Evolutionary conservation across 1,140 invertebrate species (phyloP).

Genomic region (Halotydeus destructor): DNA sequence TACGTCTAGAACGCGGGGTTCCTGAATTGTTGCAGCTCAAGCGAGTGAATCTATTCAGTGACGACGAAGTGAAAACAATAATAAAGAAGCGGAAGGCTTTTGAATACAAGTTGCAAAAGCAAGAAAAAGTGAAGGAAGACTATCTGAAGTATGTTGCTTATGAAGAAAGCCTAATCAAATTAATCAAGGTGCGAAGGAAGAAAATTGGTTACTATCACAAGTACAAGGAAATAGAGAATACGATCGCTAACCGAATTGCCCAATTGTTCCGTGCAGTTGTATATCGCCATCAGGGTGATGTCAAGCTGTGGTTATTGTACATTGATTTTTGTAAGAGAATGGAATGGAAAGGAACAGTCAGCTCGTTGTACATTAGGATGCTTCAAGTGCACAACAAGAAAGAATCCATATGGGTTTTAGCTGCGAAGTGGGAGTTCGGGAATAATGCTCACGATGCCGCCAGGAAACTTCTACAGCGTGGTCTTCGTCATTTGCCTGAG

Average conservation of each 20-base stretch:
- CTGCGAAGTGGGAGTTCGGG: constrained; percentile 48
- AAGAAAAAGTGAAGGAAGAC: constrained; percentile 43
- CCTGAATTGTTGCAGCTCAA: constrained; percentile 46
- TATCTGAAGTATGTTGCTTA: constrained; percentile 47
- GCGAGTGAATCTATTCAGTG: constrained; percentile 39
- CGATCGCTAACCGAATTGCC: constrained; percentile 39
- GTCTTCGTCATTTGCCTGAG: constrained; percentile 39
- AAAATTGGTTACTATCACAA: constrained; percentile 27
- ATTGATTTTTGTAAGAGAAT: constrained; percentile 45
- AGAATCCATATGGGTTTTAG: constrained; percentile 41
- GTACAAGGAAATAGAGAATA: constrained; percentile 39
- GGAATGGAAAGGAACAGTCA: constrained; percentile 25
- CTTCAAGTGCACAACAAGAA: constrained; percentile 44
- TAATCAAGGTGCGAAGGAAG: constrained; percentile 31
- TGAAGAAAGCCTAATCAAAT: constrained; percentile 40
- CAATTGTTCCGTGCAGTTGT: constrained; percentile 32
- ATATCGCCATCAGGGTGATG: constrained; percentile 37
- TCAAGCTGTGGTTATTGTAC: constrained; percentile 44
- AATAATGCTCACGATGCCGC: constrained; percentile 42
- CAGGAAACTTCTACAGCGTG: constrained; percentile 38
- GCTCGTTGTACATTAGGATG: constrained; percentile 31
- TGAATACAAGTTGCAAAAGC: constrained; percentile 45
- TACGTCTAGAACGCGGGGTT: constrained; percentile 44
- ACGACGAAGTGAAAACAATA: constrained; percentile 42
- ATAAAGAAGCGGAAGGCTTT: constrained; percentile 41